A percentile compares a stretch with the other conserved stretches of the same genome.
Conservation (phyloP, 2,888 invertebrate species). For the Mesorhabditis spiculigera region DNA sequence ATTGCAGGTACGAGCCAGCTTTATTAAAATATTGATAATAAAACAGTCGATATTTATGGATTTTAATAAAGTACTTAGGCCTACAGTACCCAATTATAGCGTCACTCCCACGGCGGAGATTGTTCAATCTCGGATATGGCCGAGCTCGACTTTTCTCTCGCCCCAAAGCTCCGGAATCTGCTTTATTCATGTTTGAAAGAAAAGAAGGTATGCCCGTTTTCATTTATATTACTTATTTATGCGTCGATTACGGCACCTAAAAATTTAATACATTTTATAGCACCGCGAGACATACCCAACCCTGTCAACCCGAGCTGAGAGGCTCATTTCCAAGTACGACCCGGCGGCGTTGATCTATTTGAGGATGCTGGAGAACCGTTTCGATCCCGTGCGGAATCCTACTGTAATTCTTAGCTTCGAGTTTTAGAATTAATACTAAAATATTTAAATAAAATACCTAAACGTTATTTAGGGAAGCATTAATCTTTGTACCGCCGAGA, state of each 20-base stretch:
- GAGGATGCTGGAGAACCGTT: not conserved
- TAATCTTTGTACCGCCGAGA: constrained; percentile 45
- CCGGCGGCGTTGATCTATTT: constrained; percentile 9
- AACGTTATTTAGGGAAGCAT: constrained; percentile 30
- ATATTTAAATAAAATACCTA: not conserved
- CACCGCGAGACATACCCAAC: not conserved
- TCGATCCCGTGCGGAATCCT: constrained; percentile 6
- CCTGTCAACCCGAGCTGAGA: constrained; percentile 11
- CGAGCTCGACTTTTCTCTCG: constrained; percentile 21
- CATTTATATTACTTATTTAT: not conserved
- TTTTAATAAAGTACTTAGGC: too few relatives aligned
- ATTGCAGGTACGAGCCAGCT: not conserved
- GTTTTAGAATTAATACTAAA: too few relatives aligned
- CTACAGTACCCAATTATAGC: not conserved
- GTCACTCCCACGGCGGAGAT: not conserved
- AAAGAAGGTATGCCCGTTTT: constrained; percentile 8
- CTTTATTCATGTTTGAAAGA: constrained; percentile 21
- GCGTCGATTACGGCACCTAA: too few relatives aligned
- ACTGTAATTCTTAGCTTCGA: constrained; percentile 1
- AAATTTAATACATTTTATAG: not conserved
- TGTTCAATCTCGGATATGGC: constrained; percentile 12
- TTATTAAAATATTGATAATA: too few relatives aligned
- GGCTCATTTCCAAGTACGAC: constrained; percentile 26
- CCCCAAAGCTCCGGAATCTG: constrained; percentile 21
- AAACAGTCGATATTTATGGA: too few relatives aligned